Conservation (phyloP, 2,888 invertebrate genomes). For the Diarsia dahlii region DNA sequence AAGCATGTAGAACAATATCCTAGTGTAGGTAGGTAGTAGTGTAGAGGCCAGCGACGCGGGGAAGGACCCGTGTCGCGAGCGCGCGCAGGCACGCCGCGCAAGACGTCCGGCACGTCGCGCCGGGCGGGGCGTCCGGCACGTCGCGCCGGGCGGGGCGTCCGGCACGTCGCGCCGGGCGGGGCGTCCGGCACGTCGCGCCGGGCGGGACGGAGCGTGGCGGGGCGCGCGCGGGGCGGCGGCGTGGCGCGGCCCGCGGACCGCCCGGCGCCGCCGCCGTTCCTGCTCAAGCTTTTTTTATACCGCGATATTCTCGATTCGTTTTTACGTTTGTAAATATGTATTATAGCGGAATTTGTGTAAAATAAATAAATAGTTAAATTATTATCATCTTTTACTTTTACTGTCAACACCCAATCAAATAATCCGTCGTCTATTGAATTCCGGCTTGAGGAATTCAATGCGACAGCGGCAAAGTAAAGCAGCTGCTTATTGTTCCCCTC, state of each 20-base stretch:
- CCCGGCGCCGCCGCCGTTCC: conserved; percentile 75
- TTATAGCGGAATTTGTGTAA: conserved; percentile 90
- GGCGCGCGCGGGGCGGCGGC: conserved; percentile 62
- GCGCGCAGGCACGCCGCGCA: conserved; percentile 41
- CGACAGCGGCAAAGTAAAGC: neutral
- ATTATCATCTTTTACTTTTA: conserved; percentile 72
- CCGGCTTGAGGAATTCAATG: neutral
- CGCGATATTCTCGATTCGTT: conserved; percentile 88
- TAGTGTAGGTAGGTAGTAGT: conserved; percentile 76
- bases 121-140: conserved; percentile 38
- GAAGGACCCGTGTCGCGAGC: conserved; percentile 34
- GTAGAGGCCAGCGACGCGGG: conserved; percentile 60
- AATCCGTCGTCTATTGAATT: neutral
- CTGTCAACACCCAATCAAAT: conserved; percentile 8
- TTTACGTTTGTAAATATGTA: conserved; percentile 91
- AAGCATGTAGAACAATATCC: conserved; percentile 79
- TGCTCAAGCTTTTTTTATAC: conserved; percentile 88
- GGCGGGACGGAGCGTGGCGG: conserved; percentile 61
- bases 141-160: conserved; percentile 33
- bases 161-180: conserved; percentile 54
- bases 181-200: conserved; percentile 50
- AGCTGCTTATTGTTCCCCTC: too few relatives aligned
- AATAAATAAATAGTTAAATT: conserved; percentile 87
- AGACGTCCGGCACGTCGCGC: conserved; percentile 34
- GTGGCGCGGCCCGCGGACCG: conserved; percentile 68